Conservation (phyloP, 2,888 invertebrate genomes). For the Lucinisca nassula region DNA sequence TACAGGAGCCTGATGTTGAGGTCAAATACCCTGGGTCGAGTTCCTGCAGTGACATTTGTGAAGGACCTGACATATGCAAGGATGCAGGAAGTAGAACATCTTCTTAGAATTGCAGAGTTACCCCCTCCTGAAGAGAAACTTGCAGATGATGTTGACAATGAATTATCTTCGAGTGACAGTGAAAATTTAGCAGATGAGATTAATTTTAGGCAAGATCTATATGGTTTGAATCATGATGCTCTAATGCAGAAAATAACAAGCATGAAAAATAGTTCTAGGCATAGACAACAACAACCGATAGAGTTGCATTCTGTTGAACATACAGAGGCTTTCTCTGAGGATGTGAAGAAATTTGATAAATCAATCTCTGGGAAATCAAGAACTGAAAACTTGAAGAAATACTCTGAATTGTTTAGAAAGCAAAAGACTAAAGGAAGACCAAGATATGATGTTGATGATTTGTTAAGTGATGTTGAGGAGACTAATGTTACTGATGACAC, state of each 20-base stretch:
- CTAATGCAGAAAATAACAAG: constrained; percentile 26
- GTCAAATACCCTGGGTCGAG: constrained; percentile 69
- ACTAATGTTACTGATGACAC: no score
- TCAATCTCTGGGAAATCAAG: background rate
- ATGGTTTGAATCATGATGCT: constrained; percentile 15
- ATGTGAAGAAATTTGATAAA: background rate
- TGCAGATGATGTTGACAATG: background rate
- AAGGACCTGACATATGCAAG: constrained; percentile 64
- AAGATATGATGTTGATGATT: no score
- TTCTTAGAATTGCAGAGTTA: constrained; percentile 43
- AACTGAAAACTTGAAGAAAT: background rate
- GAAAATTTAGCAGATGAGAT: background rate
- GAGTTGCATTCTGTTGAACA: background rate
- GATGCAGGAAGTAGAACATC: constrained; percentile 62
- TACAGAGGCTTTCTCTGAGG: background rate
- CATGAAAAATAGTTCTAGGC: background rate
- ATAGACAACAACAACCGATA: background rate
- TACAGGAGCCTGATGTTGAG: constrained; percentile 72
- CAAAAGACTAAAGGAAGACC: no score
- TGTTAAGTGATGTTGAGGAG: no score
- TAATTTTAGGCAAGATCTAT: constrained; percentile 24
- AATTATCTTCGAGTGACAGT: background rate
- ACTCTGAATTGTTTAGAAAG: background rate
- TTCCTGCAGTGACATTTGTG: constrained; percentile 77
- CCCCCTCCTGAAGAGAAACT: background rate